phyloP scores from a whole-genome alignment of 2,888 invertebrate genomes.

The Amphipyra tragopoginis region DNA sequence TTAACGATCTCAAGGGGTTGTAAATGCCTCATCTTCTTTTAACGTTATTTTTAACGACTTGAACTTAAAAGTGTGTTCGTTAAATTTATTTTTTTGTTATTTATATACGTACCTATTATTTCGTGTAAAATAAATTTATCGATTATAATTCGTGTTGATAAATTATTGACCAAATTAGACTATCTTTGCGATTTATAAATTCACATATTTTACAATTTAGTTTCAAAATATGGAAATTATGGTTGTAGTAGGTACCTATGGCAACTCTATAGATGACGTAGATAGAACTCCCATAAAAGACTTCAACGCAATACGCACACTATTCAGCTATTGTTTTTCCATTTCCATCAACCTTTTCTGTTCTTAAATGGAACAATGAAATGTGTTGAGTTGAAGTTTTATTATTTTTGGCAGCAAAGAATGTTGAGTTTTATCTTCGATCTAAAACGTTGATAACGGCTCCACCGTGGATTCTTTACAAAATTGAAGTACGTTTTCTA shows the following conservation, averaged over 20 bases:
- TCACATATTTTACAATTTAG: not conserved
- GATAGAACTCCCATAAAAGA: slow-evolving; percentile 67
- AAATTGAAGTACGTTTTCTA: too few relatives aligned
- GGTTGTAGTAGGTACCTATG: not conserved
- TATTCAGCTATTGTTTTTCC: slow-evolving; percentile 38
- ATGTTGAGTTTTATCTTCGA: slow-evolving; percentile 14
- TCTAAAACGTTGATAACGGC: too few relatives aligned
- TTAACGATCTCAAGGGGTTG: slow-evolving; percentile 39
- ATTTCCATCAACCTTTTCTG: slow-evolving; percentile 30
- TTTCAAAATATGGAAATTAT: too few relatives aligned
- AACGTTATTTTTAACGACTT: slow-evolving; percentile 23
- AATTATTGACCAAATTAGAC: not conserved
- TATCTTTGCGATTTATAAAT: not conserved
- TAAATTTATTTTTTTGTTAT: not conserved
- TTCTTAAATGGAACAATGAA: slow-evolving; percentile 24
- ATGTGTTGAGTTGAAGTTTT: slow-evolving; percentile 10
- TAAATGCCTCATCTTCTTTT: slow-evolving; percentile 23
- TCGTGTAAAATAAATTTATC: not conserved
- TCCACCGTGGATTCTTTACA: not conserved
- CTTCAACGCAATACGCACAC: slow-evolving; percentile 67
- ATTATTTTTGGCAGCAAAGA: not conserved
- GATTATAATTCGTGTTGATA: slow-evolving; percentile 5
- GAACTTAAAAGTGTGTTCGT: not conserved
- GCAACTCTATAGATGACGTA: slow-evolving; percentile 48
- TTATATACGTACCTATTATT: slow-evolving; percentile 1